A percentile compares a stretch with the other conserved stretches of the same genome.
Evolutionary conservation across 2,888 invertebrate genomes (phyloP).

Genomic region (Spilarctia lutea): DNA sequence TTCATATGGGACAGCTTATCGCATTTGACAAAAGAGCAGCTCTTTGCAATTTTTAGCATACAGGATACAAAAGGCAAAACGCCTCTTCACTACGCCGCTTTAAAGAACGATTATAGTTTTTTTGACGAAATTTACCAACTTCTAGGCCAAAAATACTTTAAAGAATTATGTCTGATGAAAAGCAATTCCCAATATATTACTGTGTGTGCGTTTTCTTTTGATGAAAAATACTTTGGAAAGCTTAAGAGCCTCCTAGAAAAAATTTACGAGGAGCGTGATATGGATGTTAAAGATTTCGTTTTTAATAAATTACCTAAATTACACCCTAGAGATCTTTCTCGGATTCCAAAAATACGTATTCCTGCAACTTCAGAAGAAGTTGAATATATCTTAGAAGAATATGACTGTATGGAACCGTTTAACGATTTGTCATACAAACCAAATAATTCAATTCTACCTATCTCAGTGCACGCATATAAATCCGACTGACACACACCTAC

Average conservation of each 20-base stretch:
- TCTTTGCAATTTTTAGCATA: not conserved
- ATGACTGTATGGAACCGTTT: not conserved
- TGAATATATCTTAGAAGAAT: not conserved
- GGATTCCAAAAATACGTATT: no score
- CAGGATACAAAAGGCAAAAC: not conserved
- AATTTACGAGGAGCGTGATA: not conserved
- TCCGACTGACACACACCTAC: not conserved
- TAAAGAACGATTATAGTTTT: not conserved
- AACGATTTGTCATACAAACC: not conserved
- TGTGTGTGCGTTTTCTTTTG: not conserved
- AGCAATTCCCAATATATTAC: not conserved
- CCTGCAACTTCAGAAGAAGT: not conserved
- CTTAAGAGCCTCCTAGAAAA: not conserved
- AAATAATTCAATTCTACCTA: not conserved
- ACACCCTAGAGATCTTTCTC: not conserved
- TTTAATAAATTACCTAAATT: constrained; percentile 5
- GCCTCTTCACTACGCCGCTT: constrained; percentile 3
- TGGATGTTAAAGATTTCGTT: not conserved
- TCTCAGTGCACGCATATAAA: not conserved
- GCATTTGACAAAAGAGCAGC: not conserved
- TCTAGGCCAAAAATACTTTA: not conserved
- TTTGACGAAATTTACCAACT: not conserved
- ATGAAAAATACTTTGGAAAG: not conserved
- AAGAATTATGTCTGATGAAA: not conserved
- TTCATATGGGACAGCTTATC: not conserved